Conservation (phyloP, 2,113 vertebrate genomes). For the Ophthalmolycus amberensis region DNA sequence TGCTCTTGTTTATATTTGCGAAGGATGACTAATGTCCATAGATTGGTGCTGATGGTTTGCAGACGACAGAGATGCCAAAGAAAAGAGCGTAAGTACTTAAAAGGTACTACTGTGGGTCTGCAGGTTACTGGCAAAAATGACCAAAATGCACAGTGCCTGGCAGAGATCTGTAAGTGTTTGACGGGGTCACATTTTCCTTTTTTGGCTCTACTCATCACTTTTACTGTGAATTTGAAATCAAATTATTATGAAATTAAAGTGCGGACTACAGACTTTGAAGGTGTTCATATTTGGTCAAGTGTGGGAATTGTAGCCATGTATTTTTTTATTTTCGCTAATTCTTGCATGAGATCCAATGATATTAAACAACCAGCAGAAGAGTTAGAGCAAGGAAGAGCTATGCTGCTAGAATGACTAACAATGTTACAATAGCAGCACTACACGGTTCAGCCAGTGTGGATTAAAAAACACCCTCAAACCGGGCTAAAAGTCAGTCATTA, state of each 20-base stretch:
- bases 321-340: background rate
- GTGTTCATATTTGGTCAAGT: background rate
- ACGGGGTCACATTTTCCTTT: background rate
- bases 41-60: conserved; percentile 7
- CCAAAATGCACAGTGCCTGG: no score
- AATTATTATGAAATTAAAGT: background rate
- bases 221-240: background rate
- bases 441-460: background rate
- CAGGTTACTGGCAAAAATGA: background rate
- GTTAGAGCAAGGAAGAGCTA: background rate
- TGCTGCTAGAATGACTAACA: background rate
- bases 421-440: background rate
- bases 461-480: background rate
- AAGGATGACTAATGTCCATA: background rate
- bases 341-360: background rate
- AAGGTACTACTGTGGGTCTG: conserved; percentile 11
- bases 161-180: background rate
- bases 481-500: background rate
- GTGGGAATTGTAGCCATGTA: background rate
- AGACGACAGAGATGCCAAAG: conserved; percentile 18
- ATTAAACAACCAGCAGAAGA: background rate
- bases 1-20: conserved; percentile 4
- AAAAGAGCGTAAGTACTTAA: conserved; percentile 20
- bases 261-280: background rate
- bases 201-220: background rate